A percentile compares a stretch with the other conserved stretches of the same genome.
phyloP scores from a whole-genome alignment of 2,888 invertebrate genomes.

The Tinea semifulvella region DNA sequence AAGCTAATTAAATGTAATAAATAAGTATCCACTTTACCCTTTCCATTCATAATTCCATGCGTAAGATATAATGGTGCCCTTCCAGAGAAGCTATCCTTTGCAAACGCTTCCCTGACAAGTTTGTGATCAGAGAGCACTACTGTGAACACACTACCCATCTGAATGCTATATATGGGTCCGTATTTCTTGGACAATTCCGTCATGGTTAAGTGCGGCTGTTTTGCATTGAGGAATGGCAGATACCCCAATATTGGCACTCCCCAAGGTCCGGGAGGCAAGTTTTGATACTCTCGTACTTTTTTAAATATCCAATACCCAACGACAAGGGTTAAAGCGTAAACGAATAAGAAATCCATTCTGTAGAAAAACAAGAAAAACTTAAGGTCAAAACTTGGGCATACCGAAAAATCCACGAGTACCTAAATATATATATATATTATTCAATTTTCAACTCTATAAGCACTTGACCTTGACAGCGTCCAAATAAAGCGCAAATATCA shows the following conservation, averaged over 20 bases:
- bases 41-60: slow-evolving; percentile 87
- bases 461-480: too few species aligned
- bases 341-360: slow-evolving; percentile 37
- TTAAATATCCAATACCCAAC: slow-evolving; percentile 41
- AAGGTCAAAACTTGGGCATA: too few species aligned
- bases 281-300: slow-evolving; percentile 46
- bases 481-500: too few species aligned
- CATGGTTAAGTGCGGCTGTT: slow-evolving; percentile 76
- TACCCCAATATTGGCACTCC: slow-evolving; percentile 83
- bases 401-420: too few species aligned
- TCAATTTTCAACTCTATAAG: too few species aligned
- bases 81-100: slow-evolving; percentile 76
- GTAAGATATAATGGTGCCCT: slow-evolving; percentile 85
- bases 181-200: slow-evolving; percentile 72
- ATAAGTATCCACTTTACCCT: too few species aligned
- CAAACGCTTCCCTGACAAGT: slow-evolving; percentile 76
- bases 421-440: too few species aligned
- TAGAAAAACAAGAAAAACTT: slow-evolving; percentile 25
- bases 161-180: slow-evolving; percentile 77
- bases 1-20: too few species aligned
- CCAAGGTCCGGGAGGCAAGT: slow-evolving; percentile 80
- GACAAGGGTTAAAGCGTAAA: slow-evolving; percentile 35
- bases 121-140: slow-evolving; percentile 81
- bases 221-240: slow-evolving; percentile 74
- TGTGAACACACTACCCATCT: slow-evolving; percentile 78